Evolutionary conservation across 2,113 vertebrate genomes (phyloP), one percentile per base, ranked within the genome.

Genomic region (Etheostoma spectabile): DNA sequence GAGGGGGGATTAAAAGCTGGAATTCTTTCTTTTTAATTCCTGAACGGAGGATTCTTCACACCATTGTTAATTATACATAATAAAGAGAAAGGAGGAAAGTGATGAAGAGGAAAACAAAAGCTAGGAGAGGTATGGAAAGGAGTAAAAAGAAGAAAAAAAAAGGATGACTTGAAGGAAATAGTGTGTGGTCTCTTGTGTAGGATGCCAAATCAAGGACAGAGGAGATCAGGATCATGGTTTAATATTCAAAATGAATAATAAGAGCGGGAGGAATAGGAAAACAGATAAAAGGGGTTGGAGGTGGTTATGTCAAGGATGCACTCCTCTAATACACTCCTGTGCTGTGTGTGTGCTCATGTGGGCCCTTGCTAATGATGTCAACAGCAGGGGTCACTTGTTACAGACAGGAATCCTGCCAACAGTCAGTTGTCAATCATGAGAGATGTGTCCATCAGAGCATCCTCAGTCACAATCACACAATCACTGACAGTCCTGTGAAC

Each of bases 21-120:
- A 94, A 94, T 95, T 95, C 94, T 95, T 93, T 95, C 86, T 93
- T 88, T 90, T 93, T 93, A 93, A 94, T 94, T 94, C 93, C 89
- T 94, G 88, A 95, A 93, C 59, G 90, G 86, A 88, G 90, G 90
- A 86, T 86, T 92, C 90, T 89, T 94, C 84, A 89, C 87, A 88
- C 83, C 76, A 89, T 74, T 93, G 87, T 91, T 94, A 94, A 95
- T 94, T 93, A 94, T 85, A 93, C 89, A 90, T 82, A 79, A 89
- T 87, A 87, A 86, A 82, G 87, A 89, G 88, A 88, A 79, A 78
- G 74, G 19, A 45, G 65, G 64, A 55, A 82, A 79, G 75, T 56
- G 71, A 46, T 61, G 71, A 79, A 77, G 68, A 80, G 55, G 71
- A 89, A 85, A 93, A 90, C 78, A 80, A 83, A 83, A 81, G 72